phyloP scores from a whole-genome alignment of 2,797 vertebrate species.

The Simalia tracyae region DNA sequence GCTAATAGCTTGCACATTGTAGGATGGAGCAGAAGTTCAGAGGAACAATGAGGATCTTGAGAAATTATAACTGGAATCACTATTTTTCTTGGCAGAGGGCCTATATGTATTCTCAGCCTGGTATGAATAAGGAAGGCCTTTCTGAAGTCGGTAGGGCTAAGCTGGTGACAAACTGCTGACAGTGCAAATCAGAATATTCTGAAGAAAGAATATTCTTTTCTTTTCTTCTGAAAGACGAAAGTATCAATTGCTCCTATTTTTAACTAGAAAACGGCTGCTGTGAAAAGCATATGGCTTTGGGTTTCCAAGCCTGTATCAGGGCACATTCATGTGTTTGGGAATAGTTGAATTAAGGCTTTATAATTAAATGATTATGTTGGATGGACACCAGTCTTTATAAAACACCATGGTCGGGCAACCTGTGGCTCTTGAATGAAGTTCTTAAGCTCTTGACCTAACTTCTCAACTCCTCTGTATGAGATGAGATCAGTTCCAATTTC shows the following conservation, averaged over 20 bases:
- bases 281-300: neutral
- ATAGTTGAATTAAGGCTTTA: neutral
- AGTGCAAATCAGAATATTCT: neutral
- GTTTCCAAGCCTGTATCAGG: neutral
- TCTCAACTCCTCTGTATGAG: neutral
- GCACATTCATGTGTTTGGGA: neutral
- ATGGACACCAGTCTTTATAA: neutral
- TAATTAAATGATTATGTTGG: neutral
- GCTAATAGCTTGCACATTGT: neutral
- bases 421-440: neutral
- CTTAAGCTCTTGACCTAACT: neutral
- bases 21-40: neutral
- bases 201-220: neutral
- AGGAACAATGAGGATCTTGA: slow-evolving; percentile 33
- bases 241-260: neutral
- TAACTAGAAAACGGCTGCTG: neutral
- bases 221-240: neutral
- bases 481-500: no score
- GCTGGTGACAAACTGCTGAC: slow-evolving; percentile 7
- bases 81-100: neutral
- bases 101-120: slow-evolving; percentile 28
- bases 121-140: slow-evolving; percentile 25
- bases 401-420: neutral
- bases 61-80: slow-evolving; percentile 34
- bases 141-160: neutral